phyloP scores from a whole-genome alignment of 2,888 invertebrate genomes.

The Gnatocerus cornutus region DNA sequence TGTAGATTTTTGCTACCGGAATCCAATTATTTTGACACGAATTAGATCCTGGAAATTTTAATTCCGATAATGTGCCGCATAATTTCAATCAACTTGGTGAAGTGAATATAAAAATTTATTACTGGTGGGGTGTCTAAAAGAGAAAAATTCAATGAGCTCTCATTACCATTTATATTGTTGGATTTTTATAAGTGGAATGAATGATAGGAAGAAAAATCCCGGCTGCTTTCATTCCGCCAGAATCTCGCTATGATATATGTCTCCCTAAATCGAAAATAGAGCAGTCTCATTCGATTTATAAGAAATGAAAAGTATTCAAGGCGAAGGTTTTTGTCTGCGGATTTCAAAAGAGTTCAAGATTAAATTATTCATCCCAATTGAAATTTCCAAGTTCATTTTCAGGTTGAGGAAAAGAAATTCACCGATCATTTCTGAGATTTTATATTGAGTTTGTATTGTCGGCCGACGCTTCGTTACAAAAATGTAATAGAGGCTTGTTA shows the following conservation, averaged over 20 bases:
- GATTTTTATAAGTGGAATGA: slow-evolving; percentile 46
- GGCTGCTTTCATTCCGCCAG: slow-evolving; percentile 41
- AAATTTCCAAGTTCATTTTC: slow-evolving; percentile 53
- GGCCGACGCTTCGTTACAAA: slow-evolving; percentile 54
- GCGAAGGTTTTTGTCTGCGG: slow-evolving; percentile 52
- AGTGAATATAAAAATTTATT: slow-evolving; percentile 39
- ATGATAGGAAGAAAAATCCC: slow-evolving; percentile 40
- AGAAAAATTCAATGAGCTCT: slow-evolving; percentile 35
- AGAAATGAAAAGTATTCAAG: slow-evolving; percentile 55
- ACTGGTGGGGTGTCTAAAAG: slow-evolving; percentile 33
- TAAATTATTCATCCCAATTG: slow-evolving; percentile 55
- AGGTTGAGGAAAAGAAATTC: slow-evolving; percentile 52
- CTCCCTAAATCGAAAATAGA: slow-evolving; percentile 49
- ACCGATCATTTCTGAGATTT: slow-evolving; percentile 57
- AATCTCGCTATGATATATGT: slow-evolving; percentile 49
- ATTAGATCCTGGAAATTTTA: too few species aligned
- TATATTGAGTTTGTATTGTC: slow-evolving; percentile 57
- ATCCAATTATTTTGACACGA: too few species aligned
- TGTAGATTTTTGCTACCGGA: too few species aligned
- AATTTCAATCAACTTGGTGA: slow-evolving; percentile 26
- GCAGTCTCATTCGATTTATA: slow-evolving; percentile 52
- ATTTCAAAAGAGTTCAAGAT: slow-evolving; percentile 52
- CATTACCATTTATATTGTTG: slow-evolving; percentile 50
- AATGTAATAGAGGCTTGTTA: slow-evolving; percentile 56
- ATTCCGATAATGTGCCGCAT: slow-evolving; percentile 6